A percentile compares a stretch with the other conserved stretches of the same genome.
Evolutionary conservation across 2,888 invertebrate genomes (phyloP).

Genomic region (Rhingia campestris): DNA sequence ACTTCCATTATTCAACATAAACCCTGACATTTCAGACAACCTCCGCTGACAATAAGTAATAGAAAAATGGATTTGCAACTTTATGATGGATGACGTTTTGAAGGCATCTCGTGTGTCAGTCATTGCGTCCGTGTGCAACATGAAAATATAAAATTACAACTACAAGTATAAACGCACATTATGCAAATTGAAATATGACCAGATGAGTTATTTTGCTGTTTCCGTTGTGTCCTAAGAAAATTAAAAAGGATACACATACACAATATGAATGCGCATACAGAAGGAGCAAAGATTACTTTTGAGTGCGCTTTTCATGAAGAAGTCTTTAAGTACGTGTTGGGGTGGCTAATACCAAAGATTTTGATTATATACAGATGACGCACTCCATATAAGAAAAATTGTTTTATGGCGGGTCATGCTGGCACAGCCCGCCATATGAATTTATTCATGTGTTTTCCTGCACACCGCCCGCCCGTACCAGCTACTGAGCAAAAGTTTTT

Average conservation of each 20-base stretch:
- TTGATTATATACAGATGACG: too few relatives aligned
- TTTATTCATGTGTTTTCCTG: too few relatives aligned
- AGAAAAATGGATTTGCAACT: background rate
- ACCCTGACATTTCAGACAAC: background rate
- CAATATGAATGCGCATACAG: too few relatives aligned
- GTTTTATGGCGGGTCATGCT: too few relatives aligned
- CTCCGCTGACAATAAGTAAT: background rate
- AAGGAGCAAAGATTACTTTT: too few relatives aligned
- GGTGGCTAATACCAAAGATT: too few relatives aligned
- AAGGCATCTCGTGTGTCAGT: background rate
- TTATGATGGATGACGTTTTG: background rate
- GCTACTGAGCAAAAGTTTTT: too few relatives aligned
- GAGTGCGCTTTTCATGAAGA: too few relatives aligned
- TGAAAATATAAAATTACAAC: background rate
- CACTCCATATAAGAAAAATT: too few relatives aligned
- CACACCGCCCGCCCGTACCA: too few relatives aligned
- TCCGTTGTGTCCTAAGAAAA: background rate
- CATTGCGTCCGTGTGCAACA: background rate
- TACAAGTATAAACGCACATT: background rate
- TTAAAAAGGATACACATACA: background rate
- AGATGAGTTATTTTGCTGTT: background rate
- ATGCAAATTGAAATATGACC: constrained; percentile 3
- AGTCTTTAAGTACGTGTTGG: too few relatives aligned
- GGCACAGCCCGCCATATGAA: too few relatives aligned
- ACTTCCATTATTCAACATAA: background rate